Evolutionary conservation across 1,140 invertebrate genomes (phyloP), one percentile per base, ranked within the genome.

Genomic region (Aphelenchoides fujianensis): DNA sequence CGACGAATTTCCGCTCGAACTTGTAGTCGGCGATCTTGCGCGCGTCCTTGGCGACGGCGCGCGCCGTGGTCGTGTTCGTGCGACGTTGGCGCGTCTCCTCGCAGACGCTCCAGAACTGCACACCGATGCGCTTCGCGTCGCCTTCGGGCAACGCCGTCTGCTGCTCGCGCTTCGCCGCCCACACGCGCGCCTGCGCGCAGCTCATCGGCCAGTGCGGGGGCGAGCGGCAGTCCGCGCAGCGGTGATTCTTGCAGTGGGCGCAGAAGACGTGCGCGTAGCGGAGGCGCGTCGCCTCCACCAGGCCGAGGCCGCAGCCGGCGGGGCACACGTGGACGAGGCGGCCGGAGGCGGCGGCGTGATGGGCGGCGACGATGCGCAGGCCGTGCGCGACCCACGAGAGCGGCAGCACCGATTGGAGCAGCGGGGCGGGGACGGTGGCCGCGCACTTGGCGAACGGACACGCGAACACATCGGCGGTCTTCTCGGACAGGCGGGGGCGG

Each of bases 11-110:
- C 23, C 67, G 67, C 30, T 69, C 67, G 16, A 69, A 68, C 3
- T 69, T 69, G 67, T 69, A 69, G 12, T 36, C 67, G 30, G 37
- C 68, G 16, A 32, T 68, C 62, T 69, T 69, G n/a, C 64, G 61
- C 12, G 32, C 27, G 1, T 69, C 68, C 61, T 71, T 69, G 64
- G 67, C 67, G 16, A 69, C 16, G 5, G 19, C 31, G 5, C 34
- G 61, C 35, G 23, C 61, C 12, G 67, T 12, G n/a, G 19, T n/a
- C 62, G 71, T 19, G 27, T 70, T 30, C 12, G 3, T 19, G 30
- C 62, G 62, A 7, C 31, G 34, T 52, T 66, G 5, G 5, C 62
- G 31, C 7, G 61, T 68, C n/a, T 69, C 64, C 12, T 12, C 37
- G 27, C 27, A 70, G 12, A 69, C 66, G n/a, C 5, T 71, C 61